phyloP scores from a whole-genome alignment of 2,113 vertebrate genomes.

The Prionailurus viverrinus region DNA sequence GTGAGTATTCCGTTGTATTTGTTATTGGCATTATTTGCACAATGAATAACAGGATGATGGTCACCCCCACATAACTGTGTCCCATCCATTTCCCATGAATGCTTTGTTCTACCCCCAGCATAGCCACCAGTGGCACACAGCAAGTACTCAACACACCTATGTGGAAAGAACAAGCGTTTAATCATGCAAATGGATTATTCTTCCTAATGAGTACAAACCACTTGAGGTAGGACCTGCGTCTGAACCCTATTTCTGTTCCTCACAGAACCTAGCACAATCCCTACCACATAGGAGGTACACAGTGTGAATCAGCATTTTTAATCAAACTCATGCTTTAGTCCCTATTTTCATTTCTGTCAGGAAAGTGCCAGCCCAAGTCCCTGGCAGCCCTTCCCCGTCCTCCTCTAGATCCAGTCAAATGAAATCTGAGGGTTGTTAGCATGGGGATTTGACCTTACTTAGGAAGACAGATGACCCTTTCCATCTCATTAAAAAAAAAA shows the following conservation, averaged over 20 bases:
- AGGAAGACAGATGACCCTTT: constrained; percentile 27
- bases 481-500: background rate
- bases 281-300: background rate
- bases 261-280: background rate
- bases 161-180: background rate
- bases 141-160: background rate
- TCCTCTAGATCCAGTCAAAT: constrained; percentile 47
- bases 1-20: background rate
- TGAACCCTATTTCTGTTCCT: background rate
- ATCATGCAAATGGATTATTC: background rate
- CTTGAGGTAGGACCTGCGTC: background rate
- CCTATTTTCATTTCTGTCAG: background rate
- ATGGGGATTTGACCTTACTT: constrained; percentile 52
- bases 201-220: background rate
- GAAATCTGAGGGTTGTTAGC: constrained; percentile 52
- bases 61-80: background rate
- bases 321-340: background rate
- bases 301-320: background rate
- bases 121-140: background rate
- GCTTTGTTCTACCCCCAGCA: background rate
- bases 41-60: background rate
- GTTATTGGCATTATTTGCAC: background rate
- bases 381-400: constrained; percentile 62
- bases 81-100: background rate
- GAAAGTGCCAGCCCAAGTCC: constrained; percentile 68